Base-by-base conservation (phyloP, 2,113 vertebrate genomes). In the Brachirus orientalis region DNA sequence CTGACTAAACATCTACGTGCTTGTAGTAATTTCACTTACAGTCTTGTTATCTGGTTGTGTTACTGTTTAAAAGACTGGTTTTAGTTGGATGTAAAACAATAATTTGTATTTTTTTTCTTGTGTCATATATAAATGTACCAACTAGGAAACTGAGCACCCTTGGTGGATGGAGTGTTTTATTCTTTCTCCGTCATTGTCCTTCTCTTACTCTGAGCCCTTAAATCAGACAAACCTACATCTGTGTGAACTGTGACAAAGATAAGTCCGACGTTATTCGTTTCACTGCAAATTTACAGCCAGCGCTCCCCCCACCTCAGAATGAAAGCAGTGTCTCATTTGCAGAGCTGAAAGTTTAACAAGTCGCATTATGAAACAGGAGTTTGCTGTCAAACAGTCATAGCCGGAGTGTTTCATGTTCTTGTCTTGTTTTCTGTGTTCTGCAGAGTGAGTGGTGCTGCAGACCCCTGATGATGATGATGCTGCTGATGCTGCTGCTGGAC, bases 341-440 rank as follows among this genome's bases (percentile, higher is more conserved):
- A 36, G 7, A 56, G 19, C 14, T 61, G 33, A 64, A 63, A 37
- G 56, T 53, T 17, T n/a, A n/a, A n/a, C n/a, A n/a, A n/a, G n/a
- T n/a, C n/a, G 74, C 48, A 50, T 46, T 57, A 55, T 75, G 75
- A 82, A 60, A 83, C 19, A 0, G 33, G 43, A 56, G 50, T 38
- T 41, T 14, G n/a, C 59, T 53, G 41, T 8, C 28, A 18, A n/a
- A 50, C 70, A 75, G 76, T 88, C 89, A 87, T 75, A 62, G 70
- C 73, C 18, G 35, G 12, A 77, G 38, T 60, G 38, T 53, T 4
- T 38, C 38, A 16, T 36, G 14, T 22, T 22, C 47, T 8, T 33
- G 2, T 50, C 8, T 54, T 2, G 20, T 7, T 45, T 13, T 75
- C 45, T 85, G 28, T 77, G 44, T 63, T 56, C 44, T 84, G 75